Conservation (phyloP, 2,113 vertebrate species). For the Amia ocellicauda region DNA sequence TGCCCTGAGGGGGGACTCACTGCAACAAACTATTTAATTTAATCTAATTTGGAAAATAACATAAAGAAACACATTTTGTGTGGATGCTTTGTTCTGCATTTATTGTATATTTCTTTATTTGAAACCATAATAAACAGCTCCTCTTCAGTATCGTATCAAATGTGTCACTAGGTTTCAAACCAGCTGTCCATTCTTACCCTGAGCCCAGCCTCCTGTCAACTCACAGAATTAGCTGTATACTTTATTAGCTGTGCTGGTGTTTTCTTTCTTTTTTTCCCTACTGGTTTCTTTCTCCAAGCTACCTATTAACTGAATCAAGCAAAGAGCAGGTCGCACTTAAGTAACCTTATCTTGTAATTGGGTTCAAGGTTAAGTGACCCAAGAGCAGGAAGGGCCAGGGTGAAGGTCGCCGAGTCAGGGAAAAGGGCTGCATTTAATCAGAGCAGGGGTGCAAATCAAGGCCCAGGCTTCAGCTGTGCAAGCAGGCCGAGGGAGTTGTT, state of each 20-base stretch:
- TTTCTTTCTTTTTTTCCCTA: slow-evolving; percentile 45
- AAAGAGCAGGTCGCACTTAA: slow-evolving; percentile 59
- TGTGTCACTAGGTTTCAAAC: slow-evolving; percentile 27
- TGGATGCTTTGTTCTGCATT: too few species aligned
- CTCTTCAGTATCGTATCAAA: too few species aligned
- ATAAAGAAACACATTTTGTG: too few species aligned
- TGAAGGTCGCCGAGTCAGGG: slow-evolving; percentile 65
- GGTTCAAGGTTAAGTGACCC: slow-evolving; percentile 78
- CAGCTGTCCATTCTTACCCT: slow-evolving; percentile 60
- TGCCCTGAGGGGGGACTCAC: too few species aligned
- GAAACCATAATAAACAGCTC: too few species aligned
- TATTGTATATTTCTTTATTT: too few species aligned
- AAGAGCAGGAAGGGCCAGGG: slow-evolving; percentile 52
- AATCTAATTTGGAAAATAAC: too few species aligned
- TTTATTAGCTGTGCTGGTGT: slow-evolving; percentile 62
- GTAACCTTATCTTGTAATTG: slow-evolving; percentile 80
- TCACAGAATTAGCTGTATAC: slow-evolving; percentile 62
- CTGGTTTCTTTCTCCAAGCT: slow-evolving; percentile 24
- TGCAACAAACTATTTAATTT: too few species aligned
- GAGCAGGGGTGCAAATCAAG: slow-evolving; percentile 63
- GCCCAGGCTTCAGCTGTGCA: slow-evolving; percentile 47
- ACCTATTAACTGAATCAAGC: slow-evolving; percentile 64
- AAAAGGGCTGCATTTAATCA: slow-evolving; percentile 66
- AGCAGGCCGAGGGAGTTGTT: slow-evolving; percentile 28
- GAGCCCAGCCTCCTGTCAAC: slow-evolving; percentile 61